Evolutionary conservation across 2,797 vertebrate species (phyloP).

Genomic region (Phrynocephalus vlangalii): DNA sequence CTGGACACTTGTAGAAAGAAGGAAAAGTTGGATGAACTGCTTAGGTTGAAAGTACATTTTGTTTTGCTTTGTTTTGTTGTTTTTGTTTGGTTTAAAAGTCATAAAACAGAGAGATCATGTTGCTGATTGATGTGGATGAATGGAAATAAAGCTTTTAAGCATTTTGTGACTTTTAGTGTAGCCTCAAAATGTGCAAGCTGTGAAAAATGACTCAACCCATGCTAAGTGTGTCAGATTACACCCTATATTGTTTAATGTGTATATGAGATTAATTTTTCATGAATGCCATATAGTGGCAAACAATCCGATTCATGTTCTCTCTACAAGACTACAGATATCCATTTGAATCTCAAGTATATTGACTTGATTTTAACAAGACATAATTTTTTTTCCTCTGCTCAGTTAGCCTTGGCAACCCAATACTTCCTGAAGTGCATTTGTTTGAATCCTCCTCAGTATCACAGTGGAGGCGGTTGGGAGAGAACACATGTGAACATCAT

Average conservation of each 20-base stretch:
- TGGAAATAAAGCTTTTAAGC: conserved; percentile 36
- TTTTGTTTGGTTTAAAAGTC: neutral
- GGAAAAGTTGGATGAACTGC: neutral
- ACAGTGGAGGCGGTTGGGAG: neutral
- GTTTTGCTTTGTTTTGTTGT: no score
- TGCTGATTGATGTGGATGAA: conserved; percentile 8
- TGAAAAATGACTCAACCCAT: conserved; percentile 48
- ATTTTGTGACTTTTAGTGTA: neutral
- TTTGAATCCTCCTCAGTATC: conserved; percentile 59
- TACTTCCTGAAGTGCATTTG: conserved; percentile 31
- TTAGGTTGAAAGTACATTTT: neutral
- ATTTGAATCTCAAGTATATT: conserved; percentile 11
- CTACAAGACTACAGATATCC: conserved; percentile 30
- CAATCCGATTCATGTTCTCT: conserved; percentile 60
- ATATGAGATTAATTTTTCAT: conserved; percentile 50
- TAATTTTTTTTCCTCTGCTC: neutral
- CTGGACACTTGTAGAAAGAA: neutral
- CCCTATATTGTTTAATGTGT: conserved; percentile 31
- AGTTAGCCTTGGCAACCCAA: conserved; percentile 26
- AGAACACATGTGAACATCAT: conserved; percentile 52
- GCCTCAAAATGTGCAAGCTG: neutral
- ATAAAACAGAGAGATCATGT: conserved; percentile 29
- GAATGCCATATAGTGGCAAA: conserved; percentile 29
- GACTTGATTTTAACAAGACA: neutral
- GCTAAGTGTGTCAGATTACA: conserved; percentile 43